These are phyloP conservation scores for Merodon equestris DNA, from an alignment of 2,888 invertebrate species.

Conservation along the genomic window DNA sequence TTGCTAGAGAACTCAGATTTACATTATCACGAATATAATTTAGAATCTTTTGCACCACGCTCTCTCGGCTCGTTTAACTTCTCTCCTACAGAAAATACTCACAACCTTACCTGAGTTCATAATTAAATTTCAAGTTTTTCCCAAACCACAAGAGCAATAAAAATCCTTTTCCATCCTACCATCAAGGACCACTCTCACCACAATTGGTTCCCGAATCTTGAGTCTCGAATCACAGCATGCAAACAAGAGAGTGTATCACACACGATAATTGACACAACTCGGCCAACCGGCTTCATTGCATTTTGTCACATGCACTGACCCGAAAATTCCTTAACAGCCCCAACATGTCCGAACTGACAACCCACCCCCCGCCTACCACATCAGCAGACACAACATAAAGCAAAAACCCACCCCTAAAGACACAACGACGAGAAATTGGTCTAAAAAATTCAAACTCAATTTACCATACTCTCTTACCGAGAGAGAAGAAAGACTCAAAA, in stretches of 20 bases:
- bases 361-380: constrained; percentile 2
- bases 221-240: constrained; percentile 20
- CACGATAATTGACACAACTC: constrained; percentile 47
- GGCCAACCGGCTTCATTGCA: constrained; percentile 55
- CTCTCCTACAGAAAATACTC: too few relatives aligned
- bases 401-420: background rate
- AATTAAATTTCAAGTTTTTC: too few relatives aligned
- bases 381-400: background rate
- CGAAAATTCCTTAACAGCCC: constrained; percentile 48
- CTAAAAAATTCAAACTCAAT: constrained; percentile 55
- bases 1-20: too few relatives aligned
- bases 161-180: background rate
- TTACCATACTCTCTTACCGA: constrained; percentile 38
- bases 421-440: constrained; percentile 28
- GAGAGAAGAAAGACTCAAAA: background rate
- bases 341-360: constrained; percentile 38
- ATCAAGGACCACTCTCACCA: background rate
- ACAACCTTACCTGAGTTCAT: too few relatives aligned
- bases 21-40: too few relatives aligned
- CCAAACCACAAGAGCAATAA: too few relatives aligned
- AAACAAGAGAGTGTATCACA: constrained; percentile 19
- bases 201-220: too few relatives aligned
- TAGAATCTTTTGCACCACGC: too few relatives aligned
- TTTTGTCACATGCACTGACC: constrained; percentile 64
- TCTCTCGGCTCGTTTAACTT: too few relatives aligned